phyloP scores from a whole-genome alignment of 2,113 vertebrate genomes.

The Podarcis raffonei region DNA sequence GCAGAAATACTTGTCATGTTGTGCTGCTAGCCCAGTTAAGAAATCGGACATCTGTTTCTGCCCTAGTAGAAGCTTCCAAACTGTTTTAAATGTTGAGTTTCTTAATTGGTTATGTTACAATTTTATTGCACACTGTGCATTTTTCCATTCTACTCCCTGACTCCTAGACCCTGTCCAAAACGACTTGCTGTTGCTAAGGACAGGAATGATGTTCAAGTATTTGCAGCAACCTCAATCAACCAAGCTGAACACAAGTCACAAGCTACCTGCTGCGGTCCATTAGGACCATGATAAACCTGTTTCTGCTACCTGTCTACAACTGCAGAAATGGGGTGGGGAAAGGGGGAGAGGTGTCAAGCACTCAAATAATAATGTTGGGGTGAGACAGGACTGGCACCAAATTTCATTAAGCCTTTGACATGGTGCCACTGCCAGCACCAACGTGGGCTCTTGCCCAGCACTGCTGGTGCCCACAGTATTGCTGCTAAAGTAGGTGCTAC shows the following conservation, averaged over 20 bases:
- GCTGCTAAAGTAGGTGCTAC: too few species aligned
- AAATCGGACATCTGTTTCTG: not conserved
- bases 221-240: not conserved
- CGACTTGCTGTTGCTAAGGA: not conserved
- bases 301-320: too few species aligned
- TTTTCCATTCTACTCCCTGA: not conserved
- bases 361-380: too few species aligned
- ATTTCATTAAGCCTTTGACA: too few species aligned
- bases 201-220: not conserved
- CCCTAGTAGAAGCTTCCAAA: not conserved
- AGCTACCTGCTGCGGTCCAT: not conserved
- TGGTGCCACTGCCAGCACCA: too few species aligned
- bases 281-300: too few species aligned
- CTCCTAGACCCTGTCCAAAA: not conserved
- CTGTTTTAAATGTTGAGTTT: not conserved
- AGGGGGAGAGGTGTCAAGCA: too few species aligned
- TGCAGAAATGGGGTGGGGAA: too few species aligned
- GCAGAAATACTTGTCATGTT: not conserved
- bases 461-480: too few species aligned
- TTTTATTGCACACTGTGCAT: not conserved
- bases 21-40: not conserved
- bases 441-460: too few species aligned
- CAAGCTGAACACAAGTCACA: not conserved
- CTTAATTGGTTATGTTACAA: not conserved
- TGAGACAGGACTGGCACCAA: too few species aligned